Evolutionary conservation across 2,797 vertebrate genomes (phyloP), one percentile per base, ranked within the genome.

Genomic region (Chaetophractus vellerosus): DNA sequence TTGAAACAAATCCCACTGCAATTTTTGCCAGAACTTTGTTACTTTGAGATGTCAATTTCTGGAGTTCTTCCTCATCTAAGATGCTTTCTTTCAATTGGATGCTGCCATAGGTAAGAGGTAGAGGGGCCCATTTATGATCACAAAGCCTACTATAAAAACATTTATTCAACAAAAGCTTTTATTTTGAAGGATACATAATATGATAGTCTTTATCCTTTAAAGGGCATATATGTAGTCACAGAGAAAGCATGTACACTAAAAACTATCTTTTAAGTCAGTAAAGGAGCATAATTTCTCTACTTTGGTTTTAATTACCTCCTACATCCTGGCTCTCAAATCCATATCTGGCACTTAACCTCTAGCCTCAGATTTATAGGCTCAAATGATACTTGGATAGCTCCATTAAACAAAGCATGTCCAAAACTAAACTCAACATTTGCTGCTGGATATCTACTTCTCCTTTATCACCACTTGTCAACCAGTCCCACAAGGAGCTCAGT

Each of bases 21-120:
- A 79, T 59, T 75, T 78, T 82, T 78, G 45, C 19, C 48, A 74
- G 71, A 71, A 78, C 24, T 87, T 64, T 89, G 15, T 85, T 45
- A 71, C 9, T 57, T 69, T 55, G 48, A 61, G 31, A 38, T 79
- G 36, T 21, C 4, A 33, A 10, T 80, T 87, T 88, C 52, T 83
- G 50, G 24, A 78, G n/a, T 87, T 48, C 88, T 78, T 74, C 61
- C 76, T 64, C 12, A 81, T 74, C 28, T 85, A 68, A 81, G 57
- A 36, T 28, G 16, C 6, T 64, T 76, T 50, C 38, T 80, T 93
- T 75, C 59, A 10, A 74, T 12, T 75, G 72, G 33, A 79, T 41
- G 1, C 64, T 88, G 26, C 23, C 23, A 61, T 18, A 48, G 24
- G 14, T 23, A 16, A 61, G 21, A 68, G 33, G 10, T 50, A 71